phyloP scores from a whole-genome alignment of 2,113 vertebrate genomes.

The Hemicordylus capensis region DNA sequence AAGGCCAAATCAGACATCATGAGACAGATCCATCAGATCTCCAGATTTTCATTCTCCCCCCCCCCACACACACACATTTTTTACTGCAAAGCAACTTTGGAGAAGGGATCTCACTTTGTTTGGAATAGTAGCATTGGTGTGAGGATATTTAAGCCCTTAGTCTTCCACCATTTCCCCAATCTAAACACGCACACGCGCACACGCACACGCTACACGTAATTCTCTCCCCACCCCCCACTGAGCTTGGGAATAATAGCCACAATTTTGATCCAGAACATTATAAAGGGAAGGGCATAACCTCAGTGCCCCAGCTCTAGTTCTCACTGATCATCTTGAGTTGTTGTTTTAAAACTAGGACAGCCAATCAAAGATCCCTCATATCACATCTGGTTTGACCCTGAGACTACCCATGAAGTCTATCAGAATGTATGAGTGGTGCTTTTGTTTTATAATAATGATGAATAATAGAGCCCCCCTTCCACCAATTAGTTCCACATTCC shows the following conservation, averaged over 20 bases:
- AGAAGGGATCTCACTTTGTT: neutral
- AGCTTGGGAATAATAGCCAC: too few species aligned
- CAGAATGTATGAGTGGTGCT: neutral
- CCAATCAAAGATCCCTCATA: neutral
- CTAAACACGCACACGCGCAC: neutral
- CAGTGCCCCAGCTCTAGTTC: too few species aligned
- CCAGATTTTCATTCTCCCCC: too few species aligned
- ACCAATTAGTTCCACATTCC: conserved; percentile 39
- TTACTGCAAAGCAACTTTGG: neutral
- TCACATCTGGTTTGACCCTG: neutral
- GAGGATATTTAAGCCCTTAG: neutral
- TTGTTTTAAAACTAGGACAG: neutral
- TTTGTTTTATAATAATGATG: conserved; percentile 33
- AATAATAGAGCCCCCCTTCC: conserved; percentile 33
- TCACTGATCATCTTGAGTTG: too few species aligned
- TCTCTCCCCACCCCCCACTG: too few species aligned
- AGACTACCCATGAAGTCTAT: too few species aligned
- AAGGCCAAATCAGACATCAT: neutral
- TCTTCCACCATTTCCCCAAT: neutral
- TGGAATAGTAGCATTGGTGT: neutral
- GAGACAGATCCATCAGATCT: neutral
- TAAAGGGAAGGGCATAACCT: too few species aligned
- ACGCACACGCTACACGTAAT: too few species aligned
- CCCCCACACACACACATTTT: too few species aligned
- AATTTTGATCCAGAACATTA: neutral